phyloP scores from a whole-genome alignment of 2,113 vertebrate genomes.

The Lamprologus lemairii region DNA sequence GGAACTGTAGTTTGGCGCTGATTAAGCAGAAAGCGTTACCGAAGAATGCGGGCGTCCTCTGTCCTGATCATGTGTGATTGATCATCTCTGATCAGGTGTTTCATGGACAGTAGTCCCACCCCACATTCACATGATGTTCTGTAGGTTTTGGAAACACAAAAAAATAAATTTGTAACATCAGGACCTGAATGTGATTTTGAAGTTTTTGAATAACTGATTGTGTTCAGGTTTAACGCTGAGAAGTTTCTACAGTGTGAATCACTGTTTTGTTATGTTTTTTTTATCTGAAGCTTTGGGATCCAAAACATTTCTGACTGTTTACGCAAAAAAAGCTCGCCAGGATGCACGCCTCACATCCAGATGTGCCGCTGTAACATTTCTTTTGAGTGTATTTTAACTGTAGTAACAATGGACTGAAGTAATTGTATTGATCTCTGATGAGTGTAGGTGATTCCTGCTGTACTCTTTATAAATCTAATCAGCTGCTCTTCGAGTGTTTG shows the following conservation, averaged over 20 bases:
- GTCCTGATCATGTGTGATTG: neutral
- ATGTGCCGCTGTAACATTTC: neutral
- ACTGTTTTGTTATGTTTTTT: neutral
- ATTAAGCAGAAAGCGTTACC: neutral
- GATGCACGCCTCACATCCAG: neutral
- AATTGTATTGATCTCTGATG: neutral
- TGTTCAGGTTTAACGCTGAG: neutral
- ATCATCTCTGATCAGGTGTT: neutral
- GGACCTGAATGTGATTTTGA: neutral
- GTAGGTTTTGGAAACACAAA: neutral
- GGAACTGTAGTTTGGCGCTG: neutral
- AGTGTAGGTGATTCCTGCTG: neutral
- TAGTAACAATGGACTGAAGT: neutral
- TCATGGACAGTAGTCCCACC: neutral
- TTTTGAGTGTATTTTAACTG: neutral
- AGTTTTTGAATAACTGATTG: neutral
- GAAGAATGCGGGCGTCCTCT: neutral
- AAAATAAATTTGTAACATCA: neutral
- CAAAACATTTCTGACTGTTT: neutral
- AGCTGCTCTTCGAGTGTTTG: neutral
- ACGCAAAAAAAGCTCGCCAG: neutral
- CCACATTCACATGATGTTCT: neutral
- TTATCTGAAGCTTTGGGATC: neutral
- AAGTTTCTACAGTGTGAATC: neutral
- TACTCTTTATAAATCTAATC: neutral